phyloP scores from a whole-genome alignment of 2,888 invertebrate species.

The Dendrolimus houi region DNA sequence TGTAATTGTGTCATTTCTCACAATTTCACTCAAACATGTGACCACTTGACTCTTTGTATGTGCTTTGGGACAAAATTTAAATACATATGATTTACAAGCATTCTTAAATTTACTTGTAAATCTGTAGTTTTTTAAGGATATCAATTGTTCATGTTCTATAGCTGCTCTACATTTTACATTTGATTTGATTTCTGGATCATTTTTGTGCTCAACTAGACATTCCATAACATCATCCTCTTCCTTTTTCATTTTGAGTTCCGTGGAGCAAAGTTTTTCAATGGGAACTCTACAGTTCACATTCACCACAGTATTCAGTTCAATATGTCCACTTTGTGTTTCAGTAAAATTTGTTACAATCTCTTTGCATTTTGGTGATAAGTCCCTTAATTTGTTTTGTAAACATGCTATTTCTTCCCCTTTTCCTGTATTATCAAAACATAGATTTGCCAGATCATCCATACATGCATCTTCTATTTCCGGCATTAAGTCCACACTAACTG shows the following conservation, averaged over 20 bases:
- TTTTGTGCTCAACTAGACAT: slow-evolving; percentile 94
- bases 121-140: slow-evolving; percentile 93
- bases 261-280: slow-evolving; percentile 85
- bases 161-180: slow-evolving; percentile 92
- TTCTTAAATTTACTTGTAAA: slow-evolving; percentile 97
- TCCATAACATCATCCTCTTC: slow-evolving; percentile 95
- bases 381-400: slow-evolving; percentile 89
- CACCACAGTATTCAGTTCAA: slow-evolving; percentile 92
- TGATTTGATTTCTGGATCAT: slow-evolving; percentile 86
- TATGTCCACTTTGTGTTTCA: slow-evolving; percentile 91
- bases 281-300: slow-evolving; percentile 87
- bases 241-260: slow-evolving; percentile 79
- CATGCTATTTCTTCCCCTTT: slow-evolving; percentile 95
- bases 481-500: slow-evolving; percentile 93
- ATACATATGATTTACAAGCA: slow-evolving; percentile 90
- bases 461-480: slow-evolving; percentile 96
- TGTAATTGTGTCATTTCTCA: slow-evolving; percentile 91
- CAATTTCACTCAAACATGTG: slow-evolving; percentile 91
- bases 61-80: slow-evolving; percentile 80
- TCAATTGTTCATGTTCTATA: slow-evolving; percentile 97
- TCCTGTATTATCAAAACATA: slow-evolving; percentile 90
- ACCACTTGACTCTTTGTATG: slow-evolving; percentile 87
- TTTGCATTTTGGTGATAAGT: slow-evolving; percentile 82
- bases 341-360: slow-evolving; percentile 89
- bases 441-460: slow-evolving; percentile 87